phyloP scores from a whole-genome alignment of 2,797 vertebrate species.

The Ptychobarbus kaznakovi region DNA sequence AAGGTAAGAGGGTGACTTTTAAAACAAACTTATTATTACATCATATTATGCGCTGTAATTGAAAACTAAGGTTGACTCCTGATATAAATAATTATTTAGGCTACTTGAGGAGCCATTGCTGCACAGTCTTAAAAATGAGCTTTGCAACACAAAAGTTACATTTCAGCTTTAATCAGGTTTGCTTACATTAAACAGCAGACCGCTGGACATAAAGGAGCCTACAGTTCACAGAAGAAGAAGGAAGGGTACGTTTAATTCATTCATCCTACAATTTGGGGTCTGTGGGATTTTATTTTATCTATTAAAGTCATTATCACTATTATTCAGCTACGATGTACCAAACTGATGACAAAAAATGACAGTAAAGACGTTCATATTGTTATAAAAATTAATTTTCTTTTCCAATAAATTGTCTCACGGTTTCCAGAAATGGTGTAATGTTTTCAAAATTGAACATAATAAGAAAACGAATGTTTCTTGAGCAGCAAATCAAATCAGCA shows the following conservation, averaged over 20 bases:
- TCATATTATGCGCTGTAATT: background rate
- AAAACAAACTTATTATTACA: background rate
- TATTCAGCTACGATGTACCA: background rate
- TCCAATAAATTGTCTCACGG: background rate
- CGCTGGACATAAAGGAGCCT: slow-evolving; percentile 64
- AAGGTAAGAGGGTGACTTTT: slow-evolving; percentile 53
- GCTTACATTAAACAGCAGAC: slow-evolving; percentile 63
- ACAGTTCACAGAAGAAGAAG: slow-evolving; percentile 66
- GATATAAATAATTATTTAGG: background rate
- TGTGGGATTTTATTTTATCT: background rate
- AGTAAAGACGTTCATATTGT: background rate
- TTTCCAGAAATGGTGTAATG: background rate
- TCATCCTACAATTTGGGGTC: background rate
- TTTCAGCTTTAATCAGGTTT: background rate
- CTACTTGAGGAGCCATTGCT: background rate
- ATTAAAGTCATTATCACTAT: background rate
- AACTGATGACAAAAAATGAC: background rate
- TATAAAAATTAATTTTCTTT: background rate
- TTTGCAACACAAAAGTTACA: background rate
- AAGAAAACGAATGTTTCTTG: background rate
- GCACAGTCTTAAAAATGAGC: background rate
- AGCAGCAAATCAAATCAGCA: background rate
- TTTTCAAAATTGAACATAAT: background rate
- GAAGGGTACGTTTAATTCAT: slow-evolving; percentile 66
- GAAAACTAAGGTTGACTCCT: background rate